Percentiles rank a stretch among this genome's conserved stretches.
Conservation (phyloP, 2,888 invertebrate species). For the Meiosimyza platycephala region DNA sequence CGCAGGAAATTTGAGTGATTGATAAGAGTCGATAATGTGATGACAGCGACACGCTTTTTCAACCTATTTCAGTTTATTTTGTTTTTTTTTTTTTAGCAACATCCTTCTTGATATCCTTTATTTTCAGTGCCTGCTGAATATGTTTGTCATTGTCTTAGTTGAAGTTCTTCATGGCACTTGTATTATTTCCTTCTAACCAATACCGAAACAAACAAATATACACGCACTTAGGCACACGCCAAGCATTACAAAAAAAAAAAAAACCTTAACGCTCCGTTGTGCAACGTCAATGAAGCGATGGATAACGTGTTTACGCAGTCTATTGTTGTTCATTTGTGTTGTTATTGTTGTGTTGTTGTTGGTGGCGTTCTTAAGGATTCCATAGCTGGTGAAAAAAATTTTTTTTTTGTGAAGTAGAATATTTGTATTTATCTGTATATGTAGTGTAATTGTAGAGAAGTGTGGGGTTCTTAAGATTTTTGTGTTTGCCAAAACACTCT, state of each 20-base stretch:
- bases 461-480: too few species aligned
- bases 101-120: background rate
- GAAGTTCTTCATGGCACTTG: constrained; percentile 7
- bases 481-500: constrained; percentile 2
- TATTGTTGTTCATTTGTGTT: constrained; percentile 16
- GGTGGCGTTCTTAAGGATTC: too few species aligned
- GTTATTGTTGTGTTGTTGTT: background rate
- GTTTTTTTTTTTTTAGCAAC: constrained; percentile 18
- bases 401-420: too few species aligned
- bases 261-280: constrained; percentile 31
- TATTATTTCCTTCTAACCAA: background rate
- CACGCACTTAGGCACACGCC: constrained; percentile 4
- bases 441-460: too few species aligned
- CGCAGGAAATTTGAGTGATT: constrained; percentile 45
- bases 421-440: too few species aligned
- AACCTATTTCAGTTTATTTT: constrained; percentile 31
- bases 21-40: constrained; percentile 48
- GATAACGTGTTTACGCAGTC: constrained; percentile 33
- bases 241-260: constrained; percentile 1
- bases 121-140: constrained; percentile 14
- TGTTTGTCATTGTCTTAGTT: constrained; percentile 30
- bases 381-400: too few species aligned
- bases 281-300: constrained; percentile 31
- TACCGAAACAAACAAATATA: constrained; percentile 2
- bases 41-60: constrained; percentile 40